Evolutionary conservation across 1,140 invertebrate genomes (phyloP), one percentile per base, ranked within the genome.

Genomic region (Ruditapes philippinarum): DNA sequence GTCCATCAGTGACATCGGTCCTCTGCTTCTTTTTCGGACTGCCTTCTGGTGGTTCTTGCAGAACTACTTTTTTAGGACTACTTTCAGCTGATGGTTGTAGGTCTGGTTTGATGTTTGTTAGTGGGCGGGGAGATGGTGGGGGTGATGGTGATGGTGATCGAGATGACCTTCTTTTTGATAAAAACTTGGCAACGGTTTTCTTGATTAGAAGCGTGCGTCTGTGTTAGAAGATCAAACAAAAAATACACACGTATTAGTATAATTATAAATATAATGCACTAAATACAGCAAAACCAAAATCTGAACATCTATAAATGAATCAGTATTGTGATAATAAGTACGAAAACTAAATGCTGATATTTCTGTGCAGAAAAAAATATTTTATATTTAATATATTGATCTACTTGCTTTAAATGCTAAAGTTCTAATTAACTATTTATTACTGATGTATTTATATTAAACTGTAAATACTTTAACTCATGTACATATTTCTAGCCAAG

Each of bases 141-240:
- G 79, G 51, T 62, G 79, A 81, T 42, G 42, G 14, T 9, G 82
- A 84, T 9, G 60, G 51, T 70, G 82, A 73, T n/a, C 62, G 25
- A 19, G 51, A 60, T 62, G n/a, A 49, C 28, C 49, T 83, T 74
- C 38, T 54, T 1, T 0, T n/a, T 42, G 70, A 60, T 36, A 57
- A 60, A 36, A 87, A 88, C 40, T 70, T 78, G 14, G 60, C 51
- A 33, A 70, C 31, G n/a, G 85, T 88, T 80, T 88, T 78, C 38
- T 57, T 73, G 22, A 88, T 70, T 33, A 88, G 60, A 54, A 88
- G 33, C 22, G 85, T 79, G 76, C 85, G 85, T 76, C 85, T 88
- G 62, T 86, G 73, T 86, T 86, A 86, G 45, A n/a, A 31, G 31
- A 86, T 54, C 40, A 62, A 78, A 62, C 36, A 42, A 86, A 42